phyloP scores from a whole-genome alignment of 2,888 invertebrate species.

The Syritta pipiens region DNA sequence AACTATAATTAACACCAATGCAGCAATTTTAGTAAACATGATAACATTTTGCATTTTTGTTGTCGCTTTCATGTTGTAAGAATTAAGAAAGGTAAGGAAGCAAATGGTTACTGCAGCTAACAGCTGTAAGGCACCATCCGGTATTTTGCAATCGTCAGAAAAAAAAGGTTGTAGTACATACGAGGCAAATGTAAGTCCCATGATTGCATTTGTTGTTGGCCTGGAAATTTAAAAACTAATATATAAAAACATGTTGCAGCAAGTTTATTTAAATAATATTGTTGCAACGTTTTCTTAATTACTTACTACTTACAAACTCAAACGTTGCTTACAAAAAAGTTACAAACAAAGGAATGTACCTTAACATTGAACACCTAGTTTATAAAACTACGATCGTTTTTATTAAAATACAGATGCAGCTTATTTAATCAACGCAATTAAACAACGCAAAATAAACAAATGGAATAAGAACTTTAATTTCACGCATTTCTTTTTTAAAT shows the following conservation, averaged over 20 bases:
- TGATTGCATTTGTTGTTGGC: slow-evolving; percentile 97
- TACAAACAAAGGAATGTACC: too few species aligned
- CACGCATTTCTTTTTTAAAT: too few species aligned
- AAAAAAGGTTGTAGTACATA: slow-evolving; percentile 95
- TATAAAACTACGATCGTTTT: too few species aligned
- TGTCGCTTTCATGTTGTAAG: slow-evolving; percentile 91
- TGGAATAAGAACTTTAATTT: too few species aligned
- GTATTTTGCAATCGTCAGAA: slow-evolving; percentile 84
- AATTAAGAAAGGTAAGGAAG: slow-evolving; percentile 93
- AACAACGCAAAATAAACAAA: too few species aligned
- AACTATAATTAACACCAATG: slow-evolving; percentile 89
- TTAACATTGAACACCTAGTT: too few species aligned
- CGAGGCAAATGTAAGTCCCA: slow-evolving; percentile 95
- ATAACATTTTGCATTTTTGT: slow-evolving; percentile 94
- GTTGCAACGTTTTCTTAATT: too few species aligned
- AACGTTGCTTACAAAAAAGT: too few species aligned
- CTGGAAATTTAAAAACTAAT: slow-evolving; percentile 80
- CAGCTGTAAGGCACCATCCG: slow-evolving; percentile 85
- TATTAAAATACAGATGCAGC: too few species aligned
- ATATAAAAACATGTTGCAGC: background rate
- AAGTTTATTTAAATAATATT: too few species aligned
- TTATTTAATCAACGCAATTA: too few species aligned
- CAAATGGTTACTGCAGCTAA: slow-evolving; percentile 91
- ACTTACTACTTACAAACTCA: too few species aligned
- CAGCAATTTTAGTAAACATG: slow-evolving; percentile 94